Conservation (phyloP, 2,113 vertebrate genomes). For the Anolis sagrei region DNA sequence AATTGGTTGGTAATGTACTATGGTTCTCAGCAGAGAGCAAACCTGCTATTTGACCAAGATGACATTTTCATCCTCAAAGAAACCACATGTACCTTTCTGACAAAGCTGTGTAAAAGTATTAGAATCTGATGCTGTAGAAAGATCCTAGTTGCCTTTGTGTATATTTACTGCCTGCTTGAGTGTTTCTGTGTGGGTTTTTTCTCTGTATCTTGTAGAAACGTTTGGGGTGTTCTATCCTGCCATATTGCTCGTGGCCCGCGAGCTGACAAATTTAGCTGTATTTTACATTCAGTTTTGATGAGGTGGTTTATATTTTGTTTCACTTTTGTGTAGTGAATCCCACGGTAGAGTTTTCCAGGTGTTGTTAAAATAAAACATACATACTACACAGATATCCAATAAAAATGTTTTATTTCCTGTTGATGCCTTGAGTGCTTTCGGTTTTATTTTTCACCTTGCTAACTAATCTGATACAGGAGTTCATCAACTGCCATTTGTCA, state of each 20-base stretch:
- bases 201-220: constrained; percentile 97
- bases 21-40: constrained; percentile 68
- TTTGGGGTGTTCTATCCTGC: constrained; percentile 96
- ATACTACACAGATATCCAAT: constrained; percentile 97
- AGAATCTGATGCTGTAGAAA: constrained; percentile 98
- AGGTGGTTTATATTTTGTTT: constrained; percentile 98
- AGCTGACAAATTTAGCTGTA: constrained; percentile 94
- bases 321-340: constrained; percentile 98
- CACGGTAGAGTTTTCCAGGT: constrained; percentile 98
- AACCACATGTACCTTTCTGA: constrained; percentile 90
- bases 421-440: constrained; percentile 82
- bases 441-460: constrained; percentile 57
- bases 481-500: background rate
- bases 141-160: constrained; percentile 99
- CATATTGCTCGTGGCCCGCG: constrained; percentile 88
- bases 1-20: constrained; percentile 68
- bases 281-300: constrained; percentile 97
- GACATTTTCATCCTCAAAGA: constrained; percentile 77
- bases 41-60: constrained; percentile 82
- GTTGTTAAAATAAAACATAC: constrained; percentile 97
- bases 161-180: constrained; percentile 99
- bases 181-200: constrained; percentile 96
- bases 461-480: constrained; percentile 2
- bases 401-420: constrained; percentile 99
- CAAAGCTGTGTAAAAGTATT: constrained; percentile 96